Base-by-base conservation (phyloP, 92 coral and sea anemone genomes). In the Phenganax subtilis region DNA sequence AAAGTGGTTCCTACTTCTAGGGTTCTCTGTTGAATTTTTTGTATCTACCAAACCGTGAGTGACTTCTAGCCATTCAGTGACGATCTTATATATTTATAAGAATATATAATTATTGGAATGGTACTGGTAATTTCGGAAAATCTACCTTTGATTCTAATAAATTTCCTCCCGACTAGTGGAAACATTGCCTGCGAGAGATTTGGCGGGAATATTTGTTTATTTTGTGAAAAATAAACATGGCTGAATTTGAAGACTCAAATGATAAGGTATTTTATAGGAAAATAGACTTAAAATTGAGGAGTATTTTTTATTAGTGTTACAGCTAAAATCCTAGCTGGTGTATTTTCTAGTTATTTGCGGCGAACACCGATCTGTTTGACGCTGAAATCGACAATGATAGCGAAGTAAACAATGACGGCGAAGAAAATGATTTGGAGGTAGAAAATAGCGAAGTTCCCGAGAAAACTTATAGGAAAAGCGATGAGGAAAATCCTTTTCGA, bases 321-420 rank as follows among this genome's bases (percentile, higher is more conserved):
- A 55, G 37, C 11, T 47, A 12, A 60, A 53, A 56, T 75, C 14
- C 16, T 25, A 55, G 14, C 30, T 12, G 63, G 17, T 6, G 54
- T 47, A 30, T 79, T 54, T 64, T 63, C 9, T 61, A 79, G 83
- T 73, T 68, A 10, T 79, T 79, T 51, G 55, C 77, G n/a, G 86
- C 75, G 6, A 82, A 88, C 80, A 84, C 69, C 64, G 91, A 89
- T 53, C 56, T 83, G 37, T 86, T 86, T 80, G 91, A 88, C 54
- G 89, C 84, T 31, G 87, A 89, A 56, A 80, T 75, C 28, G 87
- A 88, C 60, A 75, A 69, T 30, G 87, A 86, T 27, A 86, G 57
- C 27, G 76, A 68, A 71, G 71, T 16, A 58, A 57, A 73, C 10
- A 11, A 30, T 55, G 54, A 52, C 25, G 82, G 20, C 28, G 57